A percentile compares a stretch with the other conserved stretches of the same genome.
phyloP scores from a whole-genome alignment of 2,797 vertebrate genomes.

The Taeniopygia guttata region DNA sequence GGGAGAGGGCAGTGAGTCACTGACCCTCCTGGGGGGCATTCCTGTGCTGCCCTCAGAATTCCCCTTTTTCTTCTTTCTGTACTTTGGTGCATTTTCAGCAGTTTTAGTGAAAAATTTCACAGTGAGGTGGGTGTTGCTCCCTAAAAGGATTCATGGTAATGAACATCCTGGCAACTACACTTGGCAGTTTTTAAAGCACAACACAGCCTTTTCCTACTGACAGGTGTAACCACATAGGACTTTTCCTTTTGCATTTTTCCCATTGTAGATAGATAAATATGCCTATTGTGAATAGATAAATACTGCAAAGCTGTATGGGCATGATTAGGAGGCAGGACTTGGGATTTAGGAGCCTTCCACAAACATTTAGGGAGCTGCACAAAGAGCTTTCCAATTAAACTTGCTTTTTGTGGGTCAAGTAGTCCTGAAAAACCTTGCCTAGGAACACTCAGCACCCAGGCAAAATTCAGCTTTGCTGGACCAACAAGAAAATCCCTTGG shows the following conservation, averaged over 20 bases:
- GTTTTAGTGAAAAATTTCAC: background rate
- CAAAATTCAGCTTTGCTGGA: background rate
- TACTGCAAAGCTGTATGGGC: background rate
- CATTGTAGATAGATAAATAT: background rate
- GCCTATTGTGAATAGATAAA: background rate
- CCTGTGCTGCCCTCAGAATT: background rate
- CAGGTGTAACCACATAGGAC: background rate
- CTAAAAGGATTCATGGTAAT: background rate
- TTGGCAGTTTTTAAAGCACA: background rate
- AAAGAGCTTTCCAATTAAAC: background rate
- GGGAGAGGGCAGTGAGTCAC: background rate
- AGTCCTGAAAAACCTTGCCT: background rate
- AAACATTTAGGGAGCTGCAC: background rate
- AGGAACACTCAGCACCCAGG: background rate
- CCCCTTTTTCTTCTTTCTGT: background rate
- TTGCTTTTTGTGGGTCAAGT: background rate
- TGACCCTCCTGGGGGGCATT: background rate
- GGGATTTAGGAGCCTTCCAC: background rate
- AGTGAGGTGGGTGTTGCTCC: rapidly evolving
- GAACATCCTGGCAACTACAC: background rate
- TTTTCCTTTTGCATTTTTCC: background rate
- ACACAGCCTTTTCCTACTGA: background rate
- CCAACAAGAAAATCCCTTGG: background rate
- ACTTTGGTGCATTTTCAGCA: background rate
- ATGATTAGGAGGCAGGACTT: background rate